These are phyloP conservation scores for Metridium senile DNA, from an alignment of 92 coral and sea anemone genomes.

Conservation along the genomic window DNA sequence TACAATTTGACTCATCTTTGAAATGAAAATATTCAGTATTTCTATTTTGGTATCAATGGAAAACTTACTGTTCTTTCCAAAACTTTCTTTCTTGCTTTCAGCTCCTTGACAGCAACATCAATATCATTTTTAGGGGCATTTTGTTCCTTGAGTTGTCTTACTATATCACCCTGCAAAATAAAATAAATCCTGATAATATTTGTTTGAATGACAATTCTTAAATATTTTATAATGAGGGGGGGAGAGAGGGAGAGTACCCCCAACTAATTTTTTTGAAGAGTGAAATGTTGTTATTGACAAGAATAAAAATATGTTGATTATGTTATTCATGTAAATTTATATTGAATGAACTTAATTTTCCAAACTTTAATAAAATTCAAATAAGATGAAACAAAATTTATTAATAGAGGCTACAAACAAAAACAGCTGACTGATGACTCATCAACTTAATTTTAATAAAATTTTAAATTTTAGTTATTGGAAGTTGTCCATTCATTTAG, in stretches of 20 bases:
- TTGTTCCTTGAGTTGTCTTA: conserved; percentile 81
- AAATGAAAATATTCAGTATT: too few relatives aligned
- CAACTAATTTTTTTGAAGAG: too few relatives aligned
- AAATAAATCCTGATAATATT: background rate
- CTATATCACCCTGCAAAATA: conserved; percentile 81
- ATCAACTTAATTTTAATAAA: too few relatives aligned
- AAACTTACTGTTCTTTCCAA: conserved; percentile 80
- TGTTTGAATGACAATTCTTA: background rate
- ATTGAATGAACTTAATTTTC: too few relatives aligned
- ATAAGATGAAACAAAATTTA: background rate
- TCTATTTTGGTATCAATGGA: too few relatives aligned
- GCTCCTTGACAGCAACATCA: conserved; percentile 93
- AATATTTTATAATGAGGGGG: background rate
- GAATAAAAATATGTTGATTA: too few relatives aligned
- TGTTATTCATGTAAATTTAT: too few relatives aligned
- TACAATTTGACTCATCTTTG: too few relatives aligned
- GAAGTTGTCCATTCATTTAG: too few relatives aligned
- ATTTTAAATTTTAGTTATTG: background rate
- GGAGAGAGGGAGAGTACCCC: too few relatives aligned
- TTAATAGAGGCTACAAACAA: background rate
- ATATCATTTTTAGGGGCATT: conserved; percentile 85
- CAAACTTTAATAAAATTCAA: too few relatives aligned
- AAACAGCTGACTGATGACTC: background rate
- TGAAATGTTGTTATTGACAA: too few relatives aligned
- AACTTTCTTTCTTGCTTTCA: conserved; percentile 90